Evolutionary conservation across 2,113 vertebrate genomes (phyloP).

Genomic region (Pao palembangensis): DNA sequence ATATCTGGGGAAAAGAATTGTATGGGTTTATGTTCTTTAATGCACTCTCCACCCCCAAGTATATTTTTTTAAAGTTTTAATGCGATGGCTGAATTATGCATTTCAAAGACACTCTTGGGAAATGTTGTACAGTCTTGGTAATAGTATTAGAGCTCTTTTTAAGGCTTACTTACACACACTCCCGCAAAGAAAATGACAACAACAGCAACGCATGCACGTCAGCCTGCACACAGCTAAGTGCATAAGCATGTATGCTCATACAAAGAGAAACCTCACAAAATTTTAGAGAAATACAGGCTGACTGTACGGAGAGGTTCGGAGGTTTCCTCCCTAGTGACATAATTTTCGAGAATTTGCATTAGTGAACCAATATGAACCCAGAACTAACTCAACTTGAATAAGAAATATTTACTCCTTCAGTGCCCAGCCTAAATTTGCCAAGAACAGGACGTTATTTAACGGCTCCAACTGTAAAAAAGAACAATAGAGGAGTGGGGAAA

Average conservation of each 20-base stretch:
- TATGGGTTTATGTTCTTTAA: conserved; percentile 13
- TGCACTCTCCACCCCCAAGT: conserved; percentile 31
- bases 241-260: conserved; percentile 1
- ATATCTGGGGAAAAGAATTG: background rate
- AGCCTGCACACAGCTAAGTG: conserved; percentile 16
- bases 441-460: too few species aligned
- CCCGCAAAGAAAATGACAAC: background rate
- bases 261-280: conserved; percentile 7
- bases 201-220: conserved; percentile 4
- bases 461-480: too few species aligned
- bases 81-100: conserved; percentile 62
- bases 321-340: conserved; percentile 19
- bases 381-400: conserved; percentile 10
- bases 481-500: too few species aligned
- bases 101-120: conserved; percentile 48
- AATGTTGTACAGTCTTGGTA: conserved; percentile 39
- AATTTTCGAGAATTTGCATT: conserved; percentile 14
- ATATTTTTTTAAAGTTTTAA: conserved; percentile 34
- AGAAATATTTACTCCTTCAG: background rate
- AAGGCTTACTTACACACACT: conserved; percentile 26
- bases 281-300: conserved; percentile 1
- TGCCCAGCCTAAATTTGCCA: background rate
- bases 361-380: background rate
- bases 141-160: conserved; percentile 43
- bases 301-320: conserved; percentile 22